Conservation (phyloP, 2,113 vertebrate species). For the Procavia capensis region DNA sequence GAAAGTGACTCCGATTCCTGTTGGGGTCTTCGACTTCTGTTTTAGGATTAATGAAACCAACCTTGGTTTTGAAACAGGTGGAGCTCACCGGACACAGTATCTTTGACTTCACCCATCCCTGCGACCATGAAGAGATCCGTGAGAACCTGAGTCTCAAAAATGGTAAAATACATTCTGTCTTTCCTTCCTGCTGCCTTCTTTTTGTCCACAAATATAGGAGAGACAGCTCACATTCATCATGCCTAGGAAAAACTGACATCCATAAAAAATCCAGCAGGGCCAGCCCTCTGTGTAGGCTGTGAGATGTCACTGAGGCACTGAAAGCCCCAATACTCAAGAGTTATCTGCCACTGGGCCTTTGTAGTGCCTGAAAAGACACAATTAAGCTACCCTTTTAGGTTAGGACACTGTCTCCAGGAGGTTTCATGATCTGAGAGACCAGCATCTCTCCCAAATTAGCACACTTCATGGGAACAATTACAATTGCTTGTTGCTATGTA, state of each 20-base stretch:
- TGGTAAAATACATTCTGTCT: conserved; percentile 83
- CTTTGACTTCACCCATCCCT: conserved; percentile 97
- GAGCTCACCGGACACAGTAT: conserved; percentile 97
- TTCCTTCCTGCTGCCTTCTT: background rate
- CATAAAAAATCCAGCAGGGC: background rate
- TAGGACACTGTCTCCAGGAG: background rate
- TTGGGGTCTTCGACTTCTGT: background rate
- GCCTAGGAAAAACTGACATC: background rate
- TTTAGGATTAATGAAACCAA: background rate
- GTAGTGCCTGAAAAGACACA: background rate
- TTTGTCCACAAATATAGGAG: background rate
- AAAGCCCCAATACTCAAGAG: background rate
- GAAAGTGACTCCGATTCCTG: background rate
- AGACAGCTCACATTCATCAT: background rate
- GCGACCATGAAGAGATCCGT: conserved; percentile 96
- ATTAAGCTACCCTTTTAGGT: background rate
- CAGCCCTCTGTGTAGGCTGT: background rate
- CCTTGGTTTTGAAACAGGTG: conserved; percentile 87
- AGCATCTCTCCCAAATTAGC: background rate
- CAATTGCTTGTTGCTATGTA: background rate
- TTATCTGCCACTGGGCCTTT: background rate
- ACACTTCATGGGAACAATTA: background rate
- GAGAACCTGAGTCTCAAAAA: conserved; percentile 92
- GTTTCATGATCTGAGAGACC: background rate
- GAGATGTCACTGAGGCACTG: background rate